These are phyloP conservation scores for Steinernema scapterisci DNA, from an alignment of 2,888 invertebrate genomes.

Conservation along the genomic window DNA sequence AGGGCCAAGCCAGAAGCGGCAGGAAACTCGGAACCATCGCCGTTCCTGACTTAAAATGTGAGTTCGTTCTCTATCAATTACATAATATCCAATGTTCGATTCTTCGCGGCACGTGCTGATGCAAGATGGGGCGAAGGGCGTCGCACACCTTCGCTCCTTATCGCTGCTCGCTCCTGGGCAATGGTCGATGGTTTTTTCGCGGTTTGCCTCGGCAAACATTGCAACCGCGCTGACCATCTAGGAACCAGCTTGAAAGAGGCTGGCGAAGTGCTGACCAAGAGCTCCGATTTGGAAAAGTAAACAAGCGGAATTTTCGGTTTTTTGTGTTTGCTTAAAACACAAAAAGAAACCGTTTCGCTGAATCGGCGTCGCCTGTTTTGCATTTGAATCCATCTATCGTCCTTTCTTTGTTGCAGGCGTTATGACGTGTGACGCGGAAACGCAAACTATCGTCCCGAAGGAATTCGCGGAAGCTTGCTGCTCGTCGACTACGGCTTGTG, in stretches of 20 bases:
- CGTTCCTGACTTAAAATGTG: background rate
- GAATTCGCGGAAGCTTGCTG: slow-evolving; percentile 2
- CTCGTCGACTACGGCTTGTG: background rate
- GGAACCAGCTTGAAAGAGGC: background rate
- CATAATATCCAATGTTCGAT: background rate
- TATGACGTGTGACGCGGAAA: slow-evolving; percentile 31
- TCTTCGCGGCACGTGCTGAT: background rate
- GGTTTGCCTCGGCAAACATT: background rate
- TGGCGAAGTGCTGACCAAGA: too few species aligned
- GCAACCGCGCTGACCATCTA: background rate
- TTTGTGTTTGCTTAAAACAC: too few species aligned
- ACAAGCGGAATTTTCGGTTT: too few species aligned
- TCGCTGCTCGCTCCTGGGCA: background rate
- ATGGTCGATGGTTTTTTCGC: background rate
- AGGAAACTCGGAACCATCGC: background rate
- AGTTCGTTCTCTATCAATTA: background rate
- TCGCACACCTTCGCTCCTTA: background rate
- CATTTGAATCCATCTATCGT: too few species aligned
- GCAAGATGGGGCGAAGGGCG: background rate
- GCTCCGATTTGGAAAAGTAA: too few species aligned
- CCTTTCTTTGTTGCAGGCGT: background rate
- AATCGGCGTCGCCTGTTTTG: too few species aligned
- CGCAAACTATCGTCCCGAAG: background rate
- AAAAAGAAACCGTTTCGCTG: too few species aligned
- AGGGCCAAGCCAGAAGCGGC: background rate